Base-by-base conservation (phyloP, 2,888 invertebrate species). In the Leucophora obtusa region DNA sequence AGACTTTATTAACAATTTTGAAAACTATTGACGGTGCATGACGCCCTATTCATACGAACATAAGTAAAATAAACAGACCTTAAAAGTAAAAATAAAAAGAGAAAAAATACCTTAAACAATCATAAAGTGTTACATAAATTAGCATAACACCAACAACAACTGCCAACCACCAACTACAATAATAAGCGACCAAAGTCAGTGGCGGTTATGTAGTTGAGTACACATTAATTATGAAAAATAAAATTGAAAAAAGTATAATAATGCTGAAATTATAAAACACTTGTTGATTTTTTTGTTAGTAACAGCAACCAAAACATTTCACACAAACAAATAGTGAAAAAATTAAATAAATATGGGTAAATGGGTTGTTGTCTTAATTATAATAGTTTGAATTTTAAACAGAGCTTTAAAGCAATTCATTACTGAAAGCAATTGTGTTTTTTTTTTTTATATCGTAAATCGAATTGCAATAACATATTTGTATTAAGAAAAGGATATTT, bases 121-220 rank as follows among this genome's bases (percentile, higher is more conserved):
- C 51, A 66, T 71, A 69, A 73, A 70, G 82, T 82, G 79, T 83
- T 79, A 82, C 80, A 83, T 82, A 82, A 83, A 83, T 83, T 79
- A 82, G 71, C 82, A 83, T 83, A 79, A 75, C 54, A 66, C 60
- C 77, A 58, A 56, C 74, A 71, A 24, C 59, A 63, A 69, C 68
- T 58, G 38, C 11, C 14, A 62, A 14, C 62, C 60, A 47, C 33
- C 18, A 77, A 51, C 62, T 53, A 53, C 58, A 77, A 66, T 66
- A 71, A 75, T 65, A 68, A 33, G 28, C 66, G 60, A 21, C 50
- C 65, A 76, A 79, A 74, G 68, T 75, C 69, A 76, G 70, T 75
- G 66, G 70, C 74, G 62, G 76, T 81, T 76, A 69, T 74, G 78
- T 58, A 62, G 77, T 69, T 75, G 78, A 56, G 69, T 65, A 59